Percentiles rank a stretch among this genome's conserved stretches.
These are phyloP conservation scores for Macaria liturata DNA, from an alignment of 2,888 invertebrate species.

Conservation along the genomic window DNA sequence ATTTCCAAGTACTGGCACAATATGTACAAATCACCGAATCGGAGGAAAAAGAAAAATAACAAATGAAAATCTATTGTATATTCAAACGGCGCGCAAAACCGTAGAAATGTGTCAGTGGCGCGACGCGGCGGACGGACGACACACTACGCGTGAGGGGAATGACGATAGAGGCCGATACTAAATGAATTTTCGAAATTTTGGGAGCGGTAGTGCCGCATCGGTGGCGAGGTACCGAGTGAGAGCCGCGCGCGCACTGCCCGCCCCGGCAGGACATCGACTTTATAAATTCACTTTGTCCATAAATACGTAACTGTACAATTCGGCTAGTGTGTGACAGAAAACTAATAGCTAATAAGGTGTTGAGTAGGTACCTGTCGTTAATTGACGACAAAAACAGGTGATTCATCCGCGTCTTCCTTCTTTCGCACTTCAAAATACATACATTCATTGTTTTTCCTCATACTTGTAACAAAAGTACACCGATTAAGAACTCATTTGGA, in stretches of 20 bases:
- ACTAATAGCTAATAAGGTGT: slow-evolving; percentile 20
- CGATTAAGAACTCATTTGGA: no score
- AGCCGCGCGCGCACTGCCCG: slow-evolving; percentile 46
- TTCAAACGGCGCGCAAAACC: slow-evolving; percentile 76
- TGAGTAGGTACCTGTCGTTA: slow-evolving; percentile 20
- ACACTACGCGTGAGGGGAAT: slow-evolving; percentile 68
- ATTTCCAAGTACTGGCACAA: slow-evolving; percentile 61
- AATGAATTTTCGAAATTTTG: slow-evolving; percentile 68
- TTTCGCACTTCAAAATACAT: slow-evolving; percentile 7
- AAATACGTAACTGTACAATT: slow-evolving; percentile 69
- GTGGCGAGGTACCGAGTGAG: slow-evolving; percentile 69
- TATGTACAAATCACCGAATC: slow-evolving; percentile 58
- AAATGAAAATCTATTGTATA: slow-evolving; percentile 68
- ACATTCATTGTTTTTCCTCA: background rate
- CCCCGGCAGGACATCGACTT: slow-evolving; percentile 75
- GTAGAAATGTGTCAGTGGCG: slow-evolving; percentile 82
- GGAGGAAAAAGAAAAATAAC: slow-evolving; percentile 56
- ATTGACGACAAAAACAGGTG: slow-evolving; percentile 28
- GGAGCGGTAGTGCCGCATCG: slow-evolving; percentile 67
- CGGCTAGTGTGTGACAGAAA: slow-evolving; percentile 40
- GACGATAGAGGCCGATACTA: slow-evolving; percentile 54
- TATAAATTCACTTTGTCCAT: slow-evolving; percentile 78
- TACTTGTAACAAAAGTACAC: background rate
- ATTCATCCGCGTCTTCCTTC: slow-evolving; percentile 16
- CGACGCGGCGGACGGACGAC: slow-evolving; percentile 75